phyloP scores from a whole-genome alignment of 1,140 invertebrate genomes.

The Thaumatotibia leucotreta region DNA sequence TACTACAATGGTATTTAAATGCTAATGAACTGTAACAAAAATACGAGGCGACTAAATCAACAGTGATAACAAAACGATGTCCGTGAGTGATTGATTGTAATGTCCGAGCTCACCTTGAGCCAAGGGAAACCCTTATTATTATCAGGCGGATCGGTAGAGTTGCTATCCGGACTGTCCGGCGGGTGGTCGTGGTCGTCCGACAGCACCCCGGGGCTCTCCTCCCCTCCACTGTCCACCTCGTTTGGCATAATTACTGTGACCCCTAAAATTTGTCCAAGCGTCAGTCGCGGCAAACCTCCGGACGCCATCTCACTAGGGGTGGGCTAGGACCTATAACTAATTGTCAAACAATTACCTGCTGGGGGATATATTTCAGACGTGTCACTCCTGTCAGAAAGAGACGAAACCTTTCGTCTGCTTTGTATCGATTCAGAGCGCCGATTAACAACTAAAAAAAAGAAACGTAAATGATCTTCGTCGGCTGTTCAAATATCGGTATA shows the following conservation, averaged over 20 bases:
- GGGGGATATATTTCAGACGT: slow-evolving; percentile 84
- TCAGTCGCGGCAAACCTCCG: slow-evolving; percentile 7
- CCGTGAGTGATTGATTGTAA: background rate
- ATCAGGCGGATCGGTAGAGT: slow-evolving; percentile 87
- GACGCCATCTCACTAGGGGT: background rate
- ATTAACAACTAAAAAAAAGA: slow-evolving; percentile 75
- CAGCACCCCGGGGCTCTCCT: slow-evolving; percentile 91
- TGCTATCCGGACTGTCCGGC: slow-evolving; percentile 92
- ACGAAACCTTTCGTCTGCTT: slow-evolving; percentile 92
- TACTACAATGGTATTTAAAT: background rate
- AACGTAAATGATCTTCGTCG: slow-evolving; percentile 10
- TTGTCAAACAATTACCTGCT: slow-evolving; percentile 38
- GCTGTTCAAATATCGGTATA: background rate
- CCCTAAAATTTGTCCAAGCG: slow-evolving; percentile 23
- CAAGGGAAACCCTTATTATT: slow-evolving; percentile 94
- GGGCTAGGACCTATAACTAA: background rate
- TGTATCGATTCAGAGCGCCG: slow-evolving; percentile 90
- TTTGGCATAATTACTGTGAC: slow-evolving; percentile 74
- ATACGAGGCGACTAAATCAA: background rate
- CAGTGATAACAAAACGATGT: background rate
- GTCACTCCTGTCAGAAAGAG: slow-evolving; percentile 92
- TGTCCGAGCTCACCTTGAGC: slow-evolving; percentile 83
- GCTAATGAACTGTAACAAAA: background rate
- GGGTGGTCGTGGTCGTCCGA: slow-evolving; percentile 89
- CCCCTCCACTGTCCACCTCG: slow-evolving; percentile 83